phyloP scores from a whole-genome alignment of 2,113 vertebrate species.

The Strigops habroptila region DNA sequence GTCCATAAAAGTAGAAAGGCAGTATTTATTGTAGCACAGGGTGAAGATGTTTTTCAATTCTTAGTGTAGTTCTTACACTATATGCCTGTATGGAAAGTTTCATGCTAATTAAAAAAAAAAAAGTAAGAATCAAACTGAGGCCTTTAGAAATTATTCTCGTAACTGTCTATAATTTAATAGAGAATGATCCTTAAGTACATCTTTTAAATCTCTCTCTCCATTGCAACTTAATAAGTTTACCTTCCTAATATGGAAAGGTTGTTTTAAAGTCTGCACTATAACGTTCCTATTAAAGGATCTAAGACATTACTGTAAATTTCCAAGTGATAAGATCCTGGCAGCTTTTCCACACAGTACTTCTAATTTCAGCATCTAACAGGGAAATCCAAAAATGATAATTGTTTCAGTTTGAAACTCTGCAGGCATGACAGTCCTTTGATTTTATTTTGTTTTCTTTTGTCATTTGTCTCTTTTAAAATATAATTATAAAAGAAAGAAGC shows the following conservation, averaged over 20 bases:
- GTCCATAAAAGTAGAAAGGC: background rate
- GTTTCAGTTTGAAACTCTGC: background rate
- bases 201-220: background rate
- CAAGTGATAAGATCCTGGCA: slow-evolving; percentile 21
- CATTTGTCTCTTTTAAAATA: background rate
- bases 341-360: background rate
- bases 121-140: background rate
- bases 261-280: background rate
- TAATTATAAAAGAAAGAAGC: background rate
- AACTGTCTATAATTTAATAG: background rate
- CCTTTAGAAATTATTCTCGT: background rate
- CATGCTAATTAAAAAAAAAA: background rate
- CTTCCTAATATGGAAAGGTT: slow-evolving; percentile 3
- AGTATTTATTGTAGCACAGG: background rate
- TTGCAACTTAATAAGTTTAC: background rate
- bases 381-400: background rate
- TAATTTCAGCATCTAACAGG: background rate
- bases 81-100: background rate
- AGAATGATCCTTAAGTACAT: background rate
- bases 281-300: background rate
- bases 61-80: background rate
- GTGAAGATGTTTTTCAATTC: background rate
- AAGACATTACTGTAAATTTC: slow-evolving; percentile 12
- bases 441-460: background rate
- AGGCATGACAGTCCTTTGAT: background rate